These are phyloP conservation scores for Muscidifurax raptorellus DNA, from an alignment of 1,140 invertebrate species.

Conservation along the genomic window DNA sequence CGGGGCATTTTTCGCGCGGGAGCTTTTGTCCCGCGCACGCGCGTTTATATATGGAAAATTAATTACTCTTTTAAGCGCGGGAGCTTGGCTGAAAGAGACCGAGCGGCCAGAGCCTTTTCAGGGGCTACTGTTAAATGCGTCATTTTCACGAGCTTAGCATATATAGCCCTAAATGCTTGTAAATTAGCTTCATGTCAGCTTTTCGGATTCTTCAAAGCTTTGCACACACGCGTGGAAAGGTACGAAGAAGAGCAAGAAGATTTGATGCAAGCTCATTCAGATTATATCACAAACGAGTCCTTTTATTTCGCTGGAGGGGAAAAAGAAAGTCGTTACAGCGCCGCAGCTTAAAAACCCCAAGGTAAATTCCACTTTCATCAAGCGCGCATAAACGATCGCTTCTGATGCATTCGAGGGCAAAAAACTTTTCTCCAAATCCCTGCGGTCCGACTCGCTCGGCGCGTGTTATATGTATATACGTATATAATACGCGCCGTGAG, in stretches of 20 bases:
- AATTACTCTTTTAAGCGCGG: neutral
- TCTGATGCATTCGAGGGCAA: neutral
- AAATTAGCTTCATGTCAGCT: too few relatives aligned
- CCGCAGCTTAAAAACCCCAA: neutral
- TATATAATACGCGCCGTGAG: too few relatives aligned
- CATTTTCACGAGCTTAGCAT: neutral
- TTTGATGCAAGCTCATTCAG: too few relatives aligned
- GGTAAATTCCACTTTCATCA: neutral
- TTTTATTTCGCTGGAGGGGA: too few relatives aligned
- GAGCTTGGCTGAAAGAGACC: neutral
- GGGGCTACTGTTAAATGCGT: neutral
- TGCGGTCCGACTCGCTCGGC: neutral
- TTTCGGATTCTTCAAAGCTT: too few relatives aligned
- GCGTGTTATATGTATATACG: too few relatives aligned
- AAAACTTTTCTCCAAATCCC: neutral
- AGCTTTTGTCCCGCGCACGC: neutral
- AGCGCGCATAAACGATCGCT: neutral
- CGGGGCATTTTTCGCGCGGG: neutral
- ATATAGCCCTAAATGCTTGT: neutral
- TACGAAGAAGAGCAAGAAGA: too few relatives aligned
- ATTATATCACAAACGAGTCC: too few relatives aligned
- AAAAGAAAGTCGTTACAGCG: too few relatives aligned
- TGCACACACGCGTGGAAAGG: too few relatives aligned
- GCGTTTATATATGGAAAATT: neutral
- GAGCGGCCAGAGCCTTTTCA: neutral